These are phyloP conservation scores for Ranitomeya variabilis DNA, from an alignment of 2,113 vertebrate species.

Conservation along the genomic window DNA sequence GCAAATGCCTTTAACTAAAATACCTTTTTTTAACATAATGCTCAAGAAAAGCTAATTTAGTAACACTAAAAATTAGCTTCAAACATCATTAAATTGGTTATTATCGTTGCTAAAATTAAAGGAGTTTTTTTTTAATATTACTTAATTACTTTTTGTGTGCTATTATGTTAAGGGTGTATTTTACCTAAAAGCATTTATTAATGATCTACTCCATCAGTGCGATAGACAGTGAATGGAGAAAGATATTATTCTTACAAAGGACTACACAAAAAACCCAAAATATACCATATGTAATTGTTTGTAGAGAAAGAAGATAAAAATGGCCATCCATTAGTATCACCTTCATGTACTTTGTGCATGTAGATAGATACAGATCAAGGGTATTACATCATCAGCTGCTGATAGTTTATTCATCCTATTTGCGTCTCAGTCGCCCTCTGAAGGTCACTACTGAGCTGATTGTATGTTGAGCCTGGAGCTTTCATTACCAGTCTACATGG, in stretches of 20 bases:
- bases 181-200: too few relatives aligned
- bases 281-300: neutral
- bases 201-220: too few relatives aligned
- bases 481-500: conserved; percentile 19
- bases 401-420: conserved; percentile 39
- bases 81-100: too few relatives aligned
- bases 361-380: neutral
- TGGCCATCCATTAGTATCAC: neutral
- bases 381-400: conserved; percentile 22
- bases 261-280: neutral
- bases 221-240: too few relatives aligned
- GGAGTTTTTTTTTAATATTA: too few relatives aligned
- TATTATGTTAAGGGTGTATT: too few relatives aligned
- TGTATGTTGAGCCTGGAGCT: neutral
- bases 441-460: conserved; percentile 53
- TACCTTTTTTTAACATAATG: too few relatives aligned
- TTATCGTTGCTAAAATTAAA: too few relatives aligned
- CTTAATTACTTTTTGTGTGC: too few relatives aligned
- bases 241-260: neutral
- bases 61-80: too few relatives aligned
- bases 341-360: conserved; percentile 19
- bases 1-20: too few relatives aligned
- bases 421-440: conserved; percentile 29
- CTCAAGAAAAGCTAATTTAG: too few relatives aligned
- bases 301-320: neutral